These are phyloP conservation scores for Oryzias celebensis DNA, from an alignment of 2,113 vertebrate species.

Conservation along the genomic window DNA sequence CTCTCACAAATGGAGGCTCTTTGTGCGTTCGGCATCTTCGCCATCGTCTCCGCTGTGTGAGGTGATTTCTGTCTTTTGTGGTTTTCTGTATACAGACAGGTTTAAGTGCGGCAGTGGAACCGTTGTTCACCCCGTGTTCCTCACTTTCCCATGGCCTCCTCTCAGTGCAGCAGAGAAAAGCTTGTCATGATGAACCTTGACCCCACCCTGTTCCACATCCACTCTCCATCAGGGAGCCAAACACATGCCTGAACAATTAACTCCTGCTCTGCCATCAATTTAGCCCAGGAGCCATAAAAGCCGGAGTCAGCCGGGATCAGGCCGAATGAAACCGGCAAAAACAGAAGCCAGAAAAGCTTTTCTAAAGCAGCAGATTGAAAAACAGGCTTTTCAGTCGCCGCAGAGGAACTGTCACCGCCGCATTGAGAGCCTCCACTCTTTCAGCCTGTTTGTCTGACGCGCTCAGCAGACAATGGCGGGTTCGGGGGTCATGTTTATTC, in stretches of 20 bases:
- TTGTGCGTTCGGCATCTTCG: constrained; percentile 43
- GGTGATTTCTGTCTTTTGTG: constrained; percentile 67
- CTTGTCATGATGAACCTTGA: constrained; percentile 73
- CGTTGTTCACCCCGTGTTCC: constrained; percentile 66
- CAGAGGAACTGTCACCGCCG: constrained; percentile 68
- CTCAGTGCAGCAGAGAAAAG: constrained; percentile 57
- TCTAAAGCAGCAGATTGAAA: constrained; percentile 59
- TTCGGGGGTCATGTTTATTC: constrained; percentile 68
- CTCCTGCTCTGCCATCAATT: constrained; percentile 75
- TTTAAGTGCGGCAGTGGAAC: constrained; percentile 74
- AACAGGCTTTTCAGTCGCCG: constrained; percentile 65
- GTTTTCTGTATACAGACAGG: constrained; percentile 59
- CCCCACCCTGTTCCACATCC: constrained; percentile 65
- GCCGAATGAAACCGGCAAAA: constrained; percentile 59
- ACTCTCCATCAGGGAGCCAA: constrained; percentile 76
- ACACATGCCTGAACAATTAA: constrained; percentile 80
- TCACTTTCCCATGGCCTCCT: constrained; percentile 70
- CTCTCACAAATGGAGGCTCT: constrained; percentile 47
- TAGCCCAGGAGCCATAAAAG: constrained; percentile 70
- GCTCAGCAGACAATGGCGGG: constrained; percentile 63
- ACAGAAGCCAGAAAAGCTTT: constrained; percentile 66
- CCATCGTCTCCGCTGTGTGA: constrained; percentile 38
- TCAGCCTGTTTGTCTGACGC: constrained; percentile 58
- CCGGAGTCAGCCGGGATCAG: constrained; percentile 70
- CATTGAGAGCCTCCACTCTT: constrained; percentile 66